Base-by-base conservation (phyloP, 1,140 invertebrate species). In the Teleogryllus occipitalis region DNA sequence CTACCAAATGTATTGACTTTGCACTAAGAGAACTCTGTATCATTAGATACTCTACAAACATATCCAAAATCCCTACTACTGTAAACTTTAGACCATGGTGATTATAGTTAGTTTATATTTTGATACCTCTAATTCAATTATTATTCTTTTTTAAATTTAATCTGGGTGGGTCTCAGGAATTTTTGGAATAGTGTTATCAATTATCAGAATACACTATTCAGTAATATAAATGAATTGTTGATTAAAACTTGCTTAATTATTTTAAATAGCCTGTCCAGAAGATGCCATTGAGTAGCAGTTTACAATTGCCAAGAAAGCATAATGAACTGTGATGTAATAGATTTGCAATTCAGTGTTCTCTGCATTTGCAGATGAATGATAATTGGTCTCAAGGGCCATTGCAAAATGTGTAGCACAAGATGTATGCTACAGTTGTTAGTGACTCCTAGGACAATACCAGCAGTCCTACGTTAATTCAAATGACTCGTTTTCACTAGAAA, bases 41-140 rank as follows among this genome's bases (percentile, higher is more conserved):
- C 54, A 65, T 65, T 65, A 65, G 54, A 65, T 65, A 65, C 54
- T 65, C 54, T 65, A 65, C 54, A 65, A 65, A 65, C 54, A 65
- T 65, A 65, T 65, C 54, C 54, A 65, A 65, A 65, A 65, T 65
- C 54, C 54, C 54, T 65, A 65, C 54, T 65, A 65, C 54, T 65
- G 54, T 65, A 65, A 65, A 65, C 54, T 65, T 65, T 65, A 65
- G 54, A 65, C 54, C 10, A 65, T 65, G 54, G 54, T 65, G 54
- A 65, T 65, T 65, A 65, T 65, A 65, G 54, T 65, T 65, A 65
- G 54, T 65, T 65, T 65, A 65, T 65, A 65, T 65, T 65, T 65
- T 65, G 54, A 65, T 65, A 65, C 54, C 54, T 65, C 54, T 65
- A 65, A 65, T 65, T 65, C 54, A 65, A 65, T 65, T 65, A 65